Conservation (phyloP, 2,113 vertebrate species). For the Recurvirostra avosetta region DNA sequence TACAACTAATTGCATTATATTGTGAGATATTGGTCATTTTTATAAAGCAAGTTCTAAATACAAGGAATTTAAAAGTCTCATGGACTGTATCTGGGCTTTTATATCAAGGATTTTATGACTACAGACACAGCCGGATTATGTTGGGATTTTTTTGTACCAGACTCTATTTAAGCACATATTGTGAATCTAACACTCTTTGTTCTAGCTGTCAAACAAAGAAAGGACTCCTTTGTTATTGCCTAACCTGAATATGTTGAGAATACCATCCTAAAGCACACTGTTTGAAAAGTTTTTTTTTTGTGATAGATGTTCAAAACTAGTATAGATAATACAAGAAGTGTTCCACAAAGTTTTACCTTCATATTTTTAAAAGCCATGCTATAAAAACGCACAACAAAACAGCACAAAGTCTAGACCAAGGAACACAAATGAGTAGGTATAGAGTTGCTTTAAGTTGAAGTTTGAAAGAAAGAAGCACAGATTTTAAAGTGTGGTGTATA, state of each 20-base stretch:
- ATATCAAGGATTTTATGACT: not conserved
- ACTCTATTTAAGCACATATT: not conserved
- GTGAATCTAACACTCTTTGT: not conserved
- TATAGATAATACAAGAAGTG: not conserved
- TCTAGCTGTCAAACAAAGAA: slow-evolving; percentile 5
- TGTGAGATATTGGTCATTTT: not conserved
- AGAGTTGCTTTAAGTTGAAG: not conserved
- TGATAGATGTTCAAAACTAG: not conserved
- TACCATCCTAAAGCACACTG: not conserved
- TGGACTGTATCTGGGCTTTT: not conserved
- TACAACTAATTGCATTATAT: not conserved
- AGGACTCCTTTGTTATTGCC: not conserved
- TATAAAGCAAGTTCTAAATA: not conserved
- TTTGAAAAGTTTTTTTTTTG: not conserved
- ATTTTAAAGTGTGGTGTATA: not conserved
- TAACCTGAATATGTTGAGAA: not conserved
- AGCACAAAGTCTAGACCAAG: not conserved
- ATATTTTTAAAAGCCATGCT: not conserved
- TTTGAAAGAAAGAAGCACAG: not conserved
- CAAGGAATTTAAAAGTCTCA: not conserved
- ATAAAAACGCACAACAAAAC: not conserved
- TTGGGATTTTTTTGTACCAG: not conserved
- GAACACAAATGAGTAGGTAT: not conserved
- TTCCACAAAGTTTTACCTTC: not conserved
- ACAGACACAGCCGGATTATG: not conserved